These are phyloP conservation scores for Paramormyrops kingsleyae DNA, from an alignment of 2,113 vertebrate species.

Conservation along the genomic window DNA sequence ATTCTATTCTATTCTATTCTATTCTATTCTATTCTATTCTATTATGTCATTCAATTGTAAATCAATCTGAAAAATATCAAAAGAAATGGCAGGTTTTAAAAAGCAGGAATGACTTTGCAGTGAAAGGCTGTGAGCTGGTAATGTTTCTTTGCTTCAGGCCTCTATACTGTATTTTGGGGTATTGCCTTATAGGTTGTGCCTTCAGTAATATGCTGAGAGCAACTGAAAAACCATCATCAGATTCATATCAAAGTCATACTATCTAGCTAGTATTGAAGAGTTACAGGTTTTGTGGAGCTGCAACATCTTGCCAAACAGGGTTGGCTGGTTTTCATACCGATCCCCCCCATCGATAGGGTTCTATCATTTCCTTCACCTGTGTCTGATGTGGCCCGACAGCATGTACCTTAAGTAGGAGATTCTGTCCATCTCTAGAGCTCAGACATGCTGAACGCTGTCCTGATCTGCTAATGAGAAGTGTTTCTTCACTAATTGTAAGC, in stretches of 20 bases:
- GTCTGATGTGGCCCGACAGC: slow-evolving; percentile 47
- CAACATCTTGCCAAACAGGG: slow-evolving; percentile 63
- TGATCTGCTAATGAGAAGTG: not conserved
- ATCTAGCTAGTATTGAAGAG: slow-evolving; percentile 62
- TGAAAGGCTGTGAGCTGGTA: not conserved
- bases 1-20: too few species aligned
- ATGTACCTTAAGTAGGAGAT: slow-evolving; percentile 46
- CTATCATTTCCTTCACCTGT: slow-evolving; percentile 19
- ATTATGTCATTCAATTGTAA: not conserved
- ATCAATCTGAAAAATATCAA: not conserved
- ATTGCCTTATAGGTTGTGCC: not conserved
- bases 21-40: too few species aligned
- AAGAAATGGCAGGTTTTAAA: not conserved
- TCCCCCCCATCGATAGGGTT: slow-evolving; percentile 51
- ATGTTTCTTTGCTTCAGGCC: not conserved
- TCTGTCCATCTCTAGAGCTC: not conserved
- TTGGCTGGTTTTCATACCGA: slow-evolving; percentile 57
- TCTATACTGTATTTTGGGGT: not conserved
- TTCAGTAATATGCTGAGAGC: not conserved
- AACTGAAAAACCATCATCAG: slow-evolving; percentile 61
- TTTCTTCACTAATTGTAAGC: not conserved
- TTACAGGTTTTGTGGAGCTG: slow-evolving; percentile 61
- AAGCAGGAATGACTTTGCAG: not conserved
- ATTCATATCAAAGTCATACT: slow-evolving; percentile 65
- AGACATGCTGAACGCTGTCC: not conserved